A percentile compares a stretch with the other conserved stretches of the same genome.
Evolutionary conservation across 2,113 vertebrate species (phyloP).

Genomic region (Dunckerocampus dactyliophorus): DNA sequence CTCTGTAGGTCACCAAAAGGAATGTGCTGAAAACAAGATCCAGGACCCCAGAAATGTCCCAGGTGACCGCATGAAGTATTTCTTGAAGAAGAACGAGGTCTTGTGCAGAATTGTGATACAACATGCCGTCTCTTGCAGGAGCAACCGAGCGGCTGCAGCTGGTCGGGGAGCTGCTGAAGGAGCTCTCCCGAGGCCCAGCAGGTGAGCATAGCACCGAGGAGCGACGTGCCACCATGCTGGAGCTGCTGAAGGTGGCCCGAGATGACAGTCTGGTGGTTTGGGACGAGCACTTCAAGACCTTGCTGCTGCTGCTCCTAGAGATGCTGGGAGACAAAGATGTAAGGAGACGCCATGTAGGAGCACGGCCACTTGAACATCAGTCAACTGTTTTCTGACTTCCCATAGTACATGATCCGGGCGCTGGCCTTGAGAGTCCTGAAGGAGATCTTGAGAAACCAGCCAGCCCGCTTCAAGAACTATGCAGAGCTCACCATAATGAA

Average conservation of each 20-base stretch:
- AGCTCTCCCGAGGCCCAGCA: slow-evolving; percentile 79
- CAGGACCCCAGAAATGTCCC: slow-evolving; percentile 60
- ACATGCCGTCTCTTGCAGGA: slow-evolving; percentile 13
- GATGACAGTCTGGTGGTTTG: slow-evolving; percentile 85
- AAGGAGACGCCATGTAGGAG: slow-evolving; percentile 7
- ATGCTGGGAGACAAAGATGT: slow-evolving; percentile 91
- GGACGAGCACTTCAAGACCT: slow-evolving; percentile 97
- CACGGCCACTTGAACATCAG: neutral
- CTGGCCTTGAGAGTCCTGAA: slow-evolving; percentile 89
- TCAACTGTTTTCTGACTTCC: neutral
- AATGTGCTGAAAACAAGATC: slow-evolving; percentile 67
- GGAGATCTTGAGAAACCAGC: slow-evolving; percentile 94
- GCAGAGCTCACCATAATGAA: slow-evolving; percentile 98
- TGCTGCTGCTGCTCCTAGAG: slow-evolving; percentile 89
- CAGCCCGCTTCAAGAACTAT: slow-evolving; percentile 94
- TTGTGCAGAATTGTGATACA: neutral
- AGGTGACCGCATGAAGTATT: slow-evolving; percentile 37
- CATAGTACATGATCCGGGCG: slow-evolving; percentile 90
- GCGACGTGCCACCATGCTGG: slow-evolving; percentile 83
- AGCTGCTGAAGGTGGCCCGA: slow-evolving; percentile 87
- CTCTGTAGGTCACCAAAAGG: slow-evolving; percentile 58
- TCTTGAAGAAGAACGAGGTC: neutral
- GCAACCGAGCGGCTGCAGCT: slow-evolving; percentile 82
- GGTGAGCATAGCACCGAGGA: slow-evolving; percentile 87
- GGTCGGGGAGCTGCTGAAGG: slow-evolving; percentile 87